These are phyloP conservation scores for Bombus haemorrhoidalis DNA, from an alignment of 1,140 invertebrate species.

Conservation along the genomic window DNA sequence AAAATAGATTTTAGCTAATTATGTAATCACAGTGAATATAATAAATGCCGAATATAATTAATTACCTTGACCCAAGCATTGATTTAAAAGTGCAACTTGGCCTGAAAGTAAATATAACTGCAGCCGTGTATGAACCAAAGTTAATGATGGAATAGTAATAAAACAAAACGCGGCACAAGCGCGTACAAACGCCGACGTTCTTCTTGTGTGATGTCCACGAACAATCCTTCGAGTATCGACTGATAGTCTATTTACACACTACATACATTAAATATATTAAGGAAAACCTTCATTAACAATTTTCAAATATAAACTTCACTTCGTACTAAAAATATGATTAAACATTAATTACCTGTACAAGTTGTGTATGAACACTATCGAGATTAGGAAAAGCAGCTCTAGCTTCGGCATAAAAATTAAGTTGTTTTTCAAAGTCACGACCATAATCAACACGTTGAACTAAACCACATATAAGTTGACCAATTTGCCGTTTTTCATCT, in stretches of 20 bases:
- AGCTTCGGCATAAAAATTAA: constrained; percentile 96
- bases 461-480: constrained; percentile 91
- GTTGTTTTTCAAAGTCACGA: constrained; percentile 93
- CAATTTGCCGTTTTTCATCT: constrained; percentile 94
- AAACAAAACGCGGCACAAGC: constrained; percentile 98
- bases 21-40: constrained; percentile 39
- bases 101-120: constrained; percentile 94
- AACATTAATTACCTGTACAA: constrained; percentile 87
- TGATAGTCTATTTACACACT: constrained; percentile 91
- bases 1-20: constrained; percentile 59
- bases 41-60: constrained; percentile 18
- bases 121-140: constrained; percentile 88
- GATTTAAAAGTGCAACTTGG: constrained; percentile 94
- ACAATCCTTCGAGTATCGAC: constrained; percentile 89
- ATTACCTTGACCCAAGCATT: constrained; percentile 95
- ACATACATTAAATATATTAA: constrained; percentile 62
- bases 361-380: constrained; percentile 91
- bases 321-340: neutral
- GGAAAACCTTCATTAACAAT: neutral
- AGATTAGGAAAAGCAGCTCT: constrained; percentile 94
- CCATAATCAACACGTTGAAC: constrained; percentile 92
- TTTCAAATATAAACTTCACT: neutral
- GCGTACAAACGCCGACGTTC: constrained; percentile 92
- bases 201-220: constrained; percentile 90
- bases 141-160: constrained; percentile 97